phyloP scores from a whole-genome alignment of 2,888 invertebrate species.

The Andrena marginata region DNA sequence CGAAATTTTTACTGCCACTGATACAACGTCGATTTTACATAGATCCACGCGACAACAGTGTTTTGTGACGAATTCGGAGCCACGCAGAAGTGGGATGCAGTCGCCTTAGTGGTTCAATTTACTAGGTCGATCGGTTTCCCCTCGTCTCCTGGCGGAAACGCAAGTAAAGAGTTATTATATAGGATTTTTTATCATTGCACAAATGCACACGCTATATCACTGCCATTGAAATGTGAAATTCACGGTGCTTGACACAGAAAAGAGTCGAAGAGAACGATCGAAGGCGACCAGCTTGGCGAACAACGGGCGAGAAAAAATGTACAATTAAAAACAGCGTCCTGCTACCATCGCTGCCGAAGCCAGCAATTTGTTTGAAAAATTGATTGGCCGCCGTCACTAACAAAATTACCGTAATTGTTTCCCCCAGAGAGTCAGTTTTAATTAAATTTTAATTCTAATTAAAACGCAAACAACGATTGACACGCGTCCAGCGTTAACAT shows the following conservation, averaged over 20 bases:
- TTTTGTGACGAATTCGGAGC: slow-evolving; percentile 25
- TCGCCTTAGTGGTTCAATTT: slow-evolving; percentile 19
- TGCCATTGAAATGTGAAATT: slow-evolving; percentile 9
- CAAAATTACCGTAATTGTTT: slow-evolving; percentile 32
- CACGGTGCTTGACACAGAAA: neutral
- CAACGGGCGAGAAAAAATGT: neutral
- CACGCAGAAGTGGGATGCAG: neutral
- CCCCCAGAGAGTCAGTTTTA: slow-evolving; percentile 4
- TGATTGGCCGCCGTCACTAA: slow-evolving; percentile 22
- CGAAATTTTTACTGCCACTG: slow-evolving; percentile 54
- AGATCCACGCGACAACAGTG: slow-evolving; percentile 18
- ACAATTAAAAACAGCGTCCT: slow-evolving; percentile 5
- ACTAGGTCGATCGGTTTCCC: neutral
- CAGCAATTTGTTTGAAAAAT: slow-evolving; percentile 38
- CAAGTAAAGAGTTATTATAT: neutral
- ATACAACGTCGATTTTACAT: slow-evolving; percentile 29
- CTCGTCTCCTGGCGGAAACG: neutral
- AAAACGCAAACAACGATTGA: slow-evolving; percentile 23
- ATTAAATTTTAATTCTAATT: slow-evolving; percentile 50
- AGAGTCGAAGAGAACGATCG: neutral
- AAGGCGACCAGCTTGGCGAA: neutral
- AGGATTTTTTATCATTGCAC: slow-evolving; percentile 4
- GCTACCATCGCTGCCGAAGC: neutral
- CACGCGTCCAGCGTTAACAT: slow-evolving; percentile 1
- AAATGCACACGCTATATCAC: neutral